Evolutionary conservation across 2,797 vertebrate species (phyloP).

Genomic region (Coregonus ussuriensis): DNA sequence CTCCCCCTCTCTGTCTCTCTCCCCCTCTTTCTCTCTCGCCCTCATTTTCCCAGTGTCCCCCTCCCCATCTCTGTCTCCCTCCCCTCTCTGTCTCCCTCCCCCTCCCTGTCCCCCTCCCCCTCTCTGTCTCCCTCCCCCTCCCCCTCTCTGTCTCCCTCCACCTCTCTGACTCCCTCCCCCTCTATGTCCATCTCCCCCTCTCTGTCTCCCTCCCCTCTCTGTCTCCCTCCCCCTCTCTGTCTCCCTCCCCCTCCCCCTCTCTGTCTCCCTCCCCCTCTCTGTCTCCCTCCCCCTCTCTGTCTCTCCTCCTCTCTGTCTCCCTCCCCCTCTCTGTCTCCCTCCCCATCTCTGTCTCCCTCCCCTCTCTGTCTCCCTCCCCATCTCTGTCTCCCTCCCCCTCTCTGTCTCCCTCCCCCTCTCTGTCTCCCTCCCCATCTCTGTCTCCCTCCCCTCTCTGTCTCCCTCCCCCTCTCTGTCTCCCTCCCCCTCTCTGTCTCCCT

Average conservation of each 20-base stretch:
- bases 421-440: conserved; percentile 34
- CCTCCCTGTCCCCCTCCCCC: rapidly evolving
- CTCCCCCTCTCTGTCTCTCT: not conserved
- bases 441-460: not conserved
- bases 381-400: conserved; percentile 22
- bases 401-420: conserved; percentile 49
- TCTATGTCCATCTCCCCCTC: no score
- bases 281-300: conserved; percentile 19
- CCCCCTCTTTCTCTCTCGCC: no score
- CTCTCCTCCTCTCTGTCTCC: not conserved
- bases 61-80: not conserved
- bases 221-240: no score
- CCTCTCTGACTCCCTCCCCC: no score
- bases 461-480: not conserved
- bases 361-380: not conserved
- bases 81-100: no score
- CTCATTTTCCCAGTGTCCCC: no score
- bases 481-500: not conserved
- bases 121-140: no score
- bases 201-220: no score
- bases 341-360: conserved; percentile 19
- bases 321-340: not conserved
- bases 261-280: conserved; percentile 20
- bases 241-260: no score
- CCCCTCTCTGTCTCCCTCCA: rapidly evolving